Evolutionary conservation across 2,797 vertebrate genomes (phyloP).

Genomic region (Neosalanx taihuensis): DNA sequence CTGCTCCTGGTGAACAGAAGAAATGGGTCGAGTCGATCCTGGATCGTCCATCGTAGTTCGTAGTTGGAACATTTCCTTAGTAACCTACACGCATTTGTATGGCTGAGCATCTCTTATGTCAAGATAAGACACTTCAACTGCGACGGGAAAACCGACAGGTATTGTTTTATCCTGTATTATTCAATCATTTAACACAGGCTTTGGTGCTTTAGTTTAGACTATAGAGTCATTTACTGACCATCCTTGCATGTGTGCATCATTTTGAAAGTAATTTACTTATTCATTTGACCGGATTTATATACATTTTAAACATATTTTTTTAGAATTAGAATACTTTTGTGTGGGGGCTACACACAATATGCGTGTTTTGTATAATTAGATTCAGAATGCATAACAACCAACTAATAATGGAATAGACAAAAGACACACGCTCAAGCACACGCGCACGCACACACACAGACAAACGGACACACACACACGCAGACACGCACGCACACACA

Average conservation of each 20-base stretch:
- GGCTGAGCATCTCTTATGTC: not conserved
- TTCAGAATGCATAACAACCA: too few relatives aligned
- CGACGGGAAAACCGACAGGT: not conserved
- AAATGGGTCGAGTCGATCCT: conserved; percentile 55
- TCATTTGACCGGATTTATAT: too few relatives aligned
- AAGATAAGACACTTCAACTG: not conserved
- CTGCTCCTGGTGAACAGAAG: conserved; percentile 58
- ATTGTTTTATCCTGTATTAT: not conserved
- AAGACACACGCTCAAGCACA: too few relatives aligned
- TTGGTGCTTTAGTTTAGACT: too few relatives aligned
- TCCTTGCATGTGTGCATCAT: too few relatives aligned
- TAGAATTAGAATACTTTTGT: too few relatives aligned
- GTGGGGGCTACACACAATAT: too few relatives aligned
- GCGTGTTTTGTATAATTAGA: too few relatives aligned
- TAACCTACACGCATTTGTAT: not conserved
- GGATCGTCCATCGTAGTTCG: conserved; percentile 28
- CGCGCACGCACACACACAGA: too few relatives aligned
- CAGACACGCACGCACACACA: conserved; percentile 34
- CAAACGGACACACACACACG: conserved; percentile 36
- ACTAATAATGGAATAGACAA: too few relatives aligned
- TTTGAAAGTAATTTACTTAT: conserved; percentile 18
- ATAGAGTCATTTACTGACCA: not conserved
- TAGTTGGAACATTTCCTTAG: conserved; percentile 29
- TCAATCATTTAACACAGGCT: not conserved
- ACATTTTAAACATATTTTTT: too few relatives aligned